Conservation (phyloP, 2,888 invertebrate species). For the Leptinotarsa haldemani region DNA sequence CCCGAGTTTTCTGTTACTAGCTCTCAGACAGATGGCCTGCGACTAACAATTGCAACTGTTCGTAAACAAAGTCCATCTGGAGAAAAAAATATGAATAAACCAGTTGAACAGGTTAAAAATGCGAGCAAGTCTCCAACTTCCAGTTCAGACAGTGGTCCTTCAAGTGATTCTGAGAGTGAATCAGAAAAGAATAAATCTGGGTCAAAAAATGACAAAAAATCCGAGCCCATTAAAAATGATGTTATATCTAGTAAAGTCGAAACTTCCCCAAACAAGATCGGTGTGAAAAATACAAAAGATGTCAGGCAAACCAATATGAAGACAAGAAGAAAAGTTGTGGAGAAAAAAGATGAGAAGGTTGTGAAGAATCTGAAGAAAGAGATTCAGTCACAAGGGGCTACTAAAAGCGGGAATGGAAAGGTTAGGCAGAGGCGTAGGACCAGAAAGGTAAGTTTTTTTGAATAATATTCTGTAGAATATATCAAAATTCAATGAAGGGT, state of each 20-base stretch:
- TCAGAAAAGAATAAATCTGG: slow-evolving; percentile 40
- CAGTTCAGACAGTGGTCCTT: slow-evolving; percentile 64
- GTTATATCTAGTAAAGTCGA: slow-evolving; percentile 9
- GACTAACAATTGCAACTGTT: slow-evolving; percentile 73
- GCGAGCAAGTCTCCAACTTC: slow-evolving; percentile 65
- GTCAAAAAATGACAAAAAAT: slow-evolving; percentile 22
- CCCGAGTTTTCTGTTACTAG: slow-evolving; percentile 74
- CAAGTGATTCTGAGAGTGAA: slow-evolving; percentile 65
- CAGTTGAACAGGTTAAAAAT: slow-evolving; percentile 55
- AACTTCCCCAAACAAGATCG: slow-evolving; percentile 23
- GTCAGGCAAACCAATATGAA: slow-evolving; percentile 55
- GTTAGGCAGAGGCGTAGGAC: slow-evolving; percentile 47
- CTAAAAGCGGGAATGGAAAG: slow-evolving; percentile 60
- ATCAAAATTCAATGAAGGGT: no score
- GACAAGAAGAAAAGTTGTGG: slow-evolving; percentile 64
- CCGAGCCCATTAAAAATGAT: slow-evolving; percentile 23
- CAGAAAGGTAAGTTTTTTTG: slow-evolving; percentile 53
- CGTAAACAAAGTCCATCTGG: slow-evolving; percentile 66
- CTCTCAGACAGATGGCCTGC: slow-evolving; percentile 71
- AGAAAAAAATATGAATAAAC: slow-evolving; percentile 61
- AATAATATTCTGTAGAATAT: not conserved
- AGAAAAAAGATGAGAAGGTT: slow-evolving; percentile 54
- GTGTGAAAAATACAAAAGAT: slow-evolving; percentile 24
- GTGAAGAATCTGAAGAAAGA: slow-evolving; percentile 43
- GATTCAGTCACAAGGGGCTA: slow-evolving; percentile 55